Base-by-base conservation (phyloP, 2,113 vertebrate species). In the Lichenostomus cassidix region DNA sequence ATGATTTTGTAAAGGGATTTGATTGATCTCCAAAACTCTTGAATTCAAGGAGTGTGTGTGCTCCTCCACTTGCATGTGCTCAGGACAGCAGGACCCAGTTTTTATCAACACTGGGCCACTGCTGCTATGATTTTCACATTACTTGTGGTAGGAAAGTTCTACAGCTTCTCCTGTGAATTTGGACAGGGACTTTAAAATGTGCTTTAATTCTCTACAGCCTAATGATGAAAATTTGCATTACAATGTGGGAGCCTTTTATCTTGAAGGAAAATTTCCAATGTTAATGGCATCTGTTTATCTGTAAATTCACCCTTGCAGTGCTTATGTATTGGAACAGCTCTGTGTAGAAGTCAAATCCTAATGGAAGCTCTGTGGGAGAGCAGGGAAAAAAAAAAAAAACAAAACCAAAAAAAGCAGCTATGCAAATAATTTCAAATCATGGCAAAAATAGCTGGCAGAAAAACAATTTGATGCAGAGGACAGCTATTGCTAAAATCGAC, bases 221-320 rank as follows among this genome's bases (percentile, higher is more conserved):
- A 85, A 70, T 39, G 21, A 17, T 37, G 78, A 68, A 83, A 63
- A 89, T 71, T 90, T 27, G 4, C 25, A 25, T 52, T 28, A 53
- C 17, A 39, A 42, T 8, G 4, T 67, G 19, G 22, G 18, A 37
- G 3, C 6, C 13, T 82, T 89, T 83, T 47, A 62, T 56, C 23
- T 46, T 27, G n/a, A 95, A 73, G 62, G 55, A 73, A 95, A n/a
- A 47, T 29, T 37, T 47, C 91, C 42, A 52, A 42, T 81, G 80
- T 59, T 92, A 90, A 60, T 89, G 55, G 71, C 42, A 64, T 55
- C 47, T 87, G 25, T 77, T 92, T 89, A 71, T 95, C 63, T 94
- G 52, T 52, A 92, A 90, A 71, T 83, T 79, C 25, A 70, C 79
- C 44, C 52, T 74, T 47, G 60, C 44, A 42, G 10, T n/a, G 31